These are phyloP conservation scores for Panopea generosa DNA, from an alignment of 2,888 invertebrate species.

Conservation along the genomic window DNA sequence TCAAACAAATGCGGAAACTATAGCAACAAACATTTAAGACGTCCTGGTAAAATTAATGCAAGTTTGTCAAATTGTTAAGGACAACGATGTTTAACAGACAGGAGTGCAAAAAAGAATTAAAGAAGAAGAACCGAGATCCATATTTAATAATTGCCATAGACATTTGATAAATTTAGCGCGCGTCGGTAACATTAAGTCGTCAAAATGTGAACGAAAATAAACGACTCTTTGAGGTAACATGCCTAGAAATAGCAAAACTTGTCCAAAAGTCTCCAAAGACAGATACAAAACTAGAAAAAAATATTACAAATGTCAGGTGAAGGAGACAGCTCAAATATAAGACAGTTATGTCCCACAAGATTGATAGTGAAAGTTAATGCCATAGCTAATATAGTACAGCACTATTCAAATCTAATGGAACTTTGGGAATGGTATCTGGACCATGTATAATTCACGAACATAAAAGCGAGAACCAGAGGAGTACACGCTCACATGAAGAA, in stretches of 20 bases:
- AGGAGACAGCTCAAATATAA: conserved; percentile 17
- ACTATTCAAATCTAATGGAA: too few relatives aligned
- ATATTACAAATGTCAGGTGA: conserved; percentile 27
- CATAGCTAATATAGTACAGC: conserved; percentile 14
- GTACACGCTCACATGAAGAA: conserved; percentile 12
- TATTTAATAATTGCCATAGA: conserved; percentile 41
- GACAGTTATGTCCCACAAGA: conserved; percentile 49
- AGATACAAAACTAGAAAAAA: conserved; percentile 43
- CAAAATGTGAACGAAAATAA: conserved; percentile 28
- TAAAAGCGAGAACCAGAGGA: conserved; percentile 6
- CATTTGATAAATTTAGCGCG: conserved; percentile 36
- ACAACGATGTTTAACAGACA: conserved; percentile 25
- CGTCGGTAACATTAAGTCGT: conserved; percentile 21
- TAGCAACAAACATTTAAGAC: conserved; percentile 16
- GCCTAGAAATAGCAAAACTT: conserved; percentile 45
- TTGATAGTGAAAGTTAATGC: conserved; percentile 52
- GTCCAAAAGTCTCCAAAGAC: conserved; percentile 53
- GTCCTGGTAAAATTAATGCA: conserved; percentile 17
- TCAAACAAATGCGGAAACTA: conserved; percentile 22
- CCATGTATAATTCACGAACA: conserved; percentile 8
- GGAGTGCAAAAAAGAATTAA: conserved; percentile 36
- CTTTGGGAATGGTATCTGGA: conserved; percentile 6
- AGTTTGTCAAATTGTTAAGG: conserved; percentile 34
- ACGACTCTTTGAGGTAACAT: conserved; percentile 38
- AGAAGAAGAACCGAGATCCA: conserved; percentile 30